These are phyloP conservation scores for Ictalurus punctatus DNA, from an alignment of 2,113 vertebrate genomes.

Conservation along the genomic window DNA sequence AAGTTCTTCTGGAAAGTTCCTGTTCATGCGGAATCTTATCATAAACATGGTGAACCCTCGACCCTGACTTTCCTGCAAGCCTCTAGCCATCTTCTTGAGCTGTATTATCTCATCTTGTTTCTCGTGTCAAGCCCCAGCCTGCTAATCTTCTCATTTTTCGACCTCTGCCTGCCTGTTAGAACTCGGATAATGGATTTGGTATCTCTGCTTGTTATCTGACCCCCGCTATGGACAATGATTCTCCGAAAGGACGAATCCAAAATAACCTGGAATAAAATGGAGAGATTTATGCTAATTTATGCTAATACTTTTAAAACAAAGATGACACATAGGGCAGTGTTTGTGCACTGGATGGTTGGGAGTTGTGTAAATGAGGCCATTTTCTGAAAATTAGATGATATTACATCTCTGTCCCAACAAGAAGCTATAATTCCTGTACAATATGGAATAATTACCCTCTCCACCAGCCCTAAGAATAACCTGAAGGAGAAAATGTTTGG, in stretches of 20 bases:
- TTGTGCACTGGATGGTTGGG: neutral
- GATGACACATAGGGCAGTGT: neutral
- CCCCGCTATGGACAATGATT: neutral
- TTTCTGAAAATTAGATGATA: neutral
- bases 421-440: neutral
- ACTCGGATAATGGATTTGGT: slow-evolving; percentile 11
- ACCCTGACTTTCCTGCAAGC: neutral
- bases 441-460: neutral
- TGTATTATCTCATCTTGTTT: neutral
- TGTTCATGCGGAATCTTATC: neutral
- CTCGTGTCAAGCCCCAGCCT: neutral
- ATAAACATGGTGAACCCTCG: neutral
- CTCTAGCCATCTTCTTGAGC: too few relatives aligned
- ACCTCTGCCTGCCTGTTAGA: neutral
- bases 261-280: neutral
- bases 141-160: neutral
- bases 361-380: neutral
- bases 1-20: neutral
- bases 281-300: slow-evolving; percentile 17
- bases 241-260: neutral
- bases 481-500: neutral
- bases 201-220: slow-evolving; percentile 3
- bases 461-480: neutral
- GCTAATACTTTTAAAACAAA: slow-evolving; percentile 6
- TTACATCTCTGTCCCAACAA: neutral